phyloP scores from a whole-genome alignment of 2,113 vertebrate species.

The Sturnus vulgaris region DNA sequence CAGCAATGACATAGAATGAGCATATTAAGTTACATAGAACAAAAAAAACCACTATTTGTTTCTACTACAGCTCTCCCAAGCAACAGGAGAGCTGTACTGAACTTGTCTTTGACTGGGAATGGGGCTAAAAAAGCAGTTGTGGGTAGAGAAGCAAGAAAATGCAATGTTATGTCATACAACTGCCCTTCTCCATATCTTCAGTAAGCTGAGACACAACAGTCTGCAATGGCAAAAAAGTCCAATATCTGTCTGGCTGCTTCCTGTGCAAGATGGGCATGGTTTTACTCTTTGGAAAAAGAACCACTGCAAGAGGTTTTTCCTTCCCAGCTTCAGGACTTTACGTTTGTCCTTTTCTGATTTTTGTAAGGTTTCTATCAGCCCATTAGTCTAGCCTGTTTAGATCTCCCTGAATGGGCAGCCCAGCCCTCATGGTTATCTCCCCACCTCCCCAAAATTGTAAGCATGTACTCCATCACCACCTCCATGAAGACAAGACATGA shows the following conservation, averaged over 20 bases:
- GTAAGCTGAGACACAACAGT: not conserved
- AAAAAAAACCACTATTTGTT: not conserved
- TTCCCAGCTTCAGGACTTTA: not conserved
- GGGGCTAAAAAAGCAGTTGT: not conserved
- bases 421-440: not conserved
- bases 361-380: not conserved
- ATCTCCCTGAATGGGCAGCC: not conserved
- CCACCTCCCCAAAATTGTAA: rapidly evolving
- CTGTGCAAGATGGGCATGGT: not conserved
- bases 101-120: not conserved
- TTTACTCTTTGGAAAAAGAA: not conserved
- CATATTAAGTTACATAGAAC: not conserved
- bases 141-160: not conserved
- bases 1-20: not conserved
- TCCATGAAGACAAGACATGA: not conserved
- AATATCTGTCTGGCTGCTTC: not conserved
- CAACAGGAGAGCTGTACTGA: not conserved
- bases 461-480: not conserved
- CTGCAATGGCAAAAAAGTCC: not conserved
- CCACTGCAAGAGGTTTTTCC: not conserved
- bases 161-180: not conserved
- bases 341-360: not conserved
- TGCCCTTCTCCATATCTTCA: not conserved
- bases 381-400: not conserved
- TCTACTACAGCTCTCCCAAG: not conserved